A percentile compares a stretch with the other conserved stretches of the same genome.
Evolutionary conservation across 2,113 vertebrate genomes (phyloP).

Genomic region (Heptranchias perlo): DNA sequence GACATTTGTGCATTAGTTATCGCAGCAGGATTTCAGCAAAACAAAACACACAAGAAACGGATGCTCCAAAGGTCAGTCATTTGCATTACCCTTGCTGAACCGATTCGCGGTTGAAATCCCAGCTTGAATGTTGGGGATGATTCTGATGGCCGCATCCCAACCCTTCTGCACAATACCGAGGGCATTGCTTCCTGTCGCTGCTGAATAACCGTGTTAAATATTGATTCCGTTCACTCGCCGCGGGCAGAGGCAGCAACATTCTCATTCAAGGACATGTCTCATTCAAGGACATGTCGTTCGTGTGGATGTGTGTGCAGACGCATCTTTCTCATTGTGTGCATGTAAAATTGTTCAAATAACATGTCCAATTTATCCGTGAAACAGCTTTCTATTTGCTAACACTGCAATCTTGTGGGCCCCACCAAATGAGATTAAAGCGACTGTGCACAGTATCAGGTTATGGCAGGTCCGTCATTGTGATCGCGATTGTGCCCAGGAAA

Average conservation of each 20-base stretch:
- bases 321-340: background rate
- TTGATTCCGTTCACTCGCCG: background rate
- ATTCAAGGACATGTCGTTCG: background rate
- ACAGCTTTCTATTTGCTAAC: background rate
- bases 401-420: background rate
- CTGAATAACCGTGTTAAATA: background rate
- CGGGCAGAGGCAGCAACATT: background rate
- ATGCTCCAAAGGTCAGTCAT: background rate
- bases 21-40: background rate
- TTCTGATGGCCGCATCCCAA: background rate
- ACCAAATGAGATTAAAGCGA: background rate
- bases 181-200: no score
- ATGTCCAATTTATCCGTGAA: background rate
- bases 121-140: background rate
- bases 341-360: background rate
- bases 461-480: no score
- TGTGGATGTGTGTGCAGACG: background rate
- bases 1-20: background rate
- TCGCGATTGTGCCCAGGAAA: no score
- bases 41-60: background rate
- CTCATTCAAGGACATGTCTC: background rate
- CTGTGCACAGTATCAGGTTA: background rate
- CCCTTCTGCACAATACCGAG: background rate
- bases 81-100: background rate
- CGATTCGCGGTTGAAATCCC: background rate